phyloP scores from a whole-genome alignment of 2,797 vertebrate genomes.

The Sebastes wilsoni region DNA sequence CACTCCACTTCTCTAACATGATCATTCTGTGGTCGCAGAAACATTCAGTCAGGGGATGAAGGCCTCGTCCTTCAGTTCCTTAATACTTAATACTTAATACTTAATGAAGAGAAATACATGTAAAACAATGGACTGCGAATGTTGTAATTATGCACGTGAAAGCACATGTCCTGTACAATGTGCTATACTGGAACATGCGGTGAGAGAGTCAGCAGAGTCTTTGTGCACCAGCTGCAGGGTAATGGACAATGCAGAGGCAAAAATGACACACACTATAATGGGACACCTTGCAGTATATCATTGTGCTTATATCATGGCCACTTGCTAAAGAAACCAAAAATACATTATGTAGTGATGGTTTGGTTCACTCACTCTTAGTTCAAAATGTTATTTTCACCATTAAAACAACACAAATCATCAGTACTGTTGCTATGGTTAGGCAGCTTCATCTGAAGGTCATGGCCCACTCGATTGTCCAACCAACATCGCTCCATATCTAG shows the following conservation, averaged over 20 bases:
- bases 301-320: not conserved
- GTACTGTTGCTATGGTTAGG: not conserved
- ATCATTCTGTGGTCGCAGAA: not conserved
- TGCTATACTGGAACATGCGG: not conserved
- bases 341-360: not conserved
- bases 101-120: not conserved
- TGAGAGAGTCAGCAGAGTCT: not conserved
- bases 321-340: not conserved
- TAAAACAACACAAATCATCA: not conserved
- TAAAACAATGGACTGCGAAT: not conserved
- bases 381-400: too few relatives aligned
- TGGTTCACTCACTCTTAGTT: not conserved
- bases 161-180: not conserved
- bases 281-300: not conserved
- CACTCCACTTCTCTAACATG: not conserved
- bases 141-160: not conserved
- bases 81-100: not conserved
- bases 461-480: not conserved
- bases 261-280: not conserved
- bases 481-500: not conserved
- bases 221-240: not conserved
- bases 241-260: not conserved
- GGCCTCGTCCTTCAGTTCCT: not conserved
- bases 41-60: conserved; percentile 1
- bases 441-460: not conserved